Base-by-base conservation (phyloP, 2,888 invertebrate species). In the Archips xylosteana region DNA sequence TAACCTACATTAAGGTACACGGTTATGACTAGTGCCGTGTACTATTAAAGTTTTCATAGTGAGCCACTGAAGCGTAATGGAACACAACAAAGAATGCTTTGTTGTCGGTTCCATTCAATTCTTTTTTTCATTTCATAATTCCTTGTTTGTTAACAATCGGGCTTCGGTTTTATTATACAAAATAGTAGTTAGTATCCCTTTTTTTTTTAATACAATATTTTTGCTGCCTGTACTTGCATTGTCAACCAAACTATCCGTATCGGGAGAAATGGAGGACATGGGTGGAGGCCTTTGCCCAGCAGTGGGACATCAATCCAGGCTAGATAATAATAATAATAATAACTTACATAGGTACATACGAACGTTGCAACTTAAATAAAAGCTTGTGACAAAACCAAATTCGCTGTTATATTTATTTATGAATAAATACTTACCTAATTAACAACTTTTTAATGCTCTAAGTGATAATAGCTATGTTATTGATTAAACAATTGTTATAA, bases 1-100 rank as follows among this genome's bases (percentile, higher is more conserved):
- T 83, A 87, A 85, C 88, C 87, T 83, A 86, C 81, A 80, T 85
- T 76, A 74, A 69, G 69, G 73, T 69, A 73, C 72, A 66, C 57
- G 59, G 36, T 67, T 67, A 75, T 68, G 71, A 63, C 71, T 71
- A 71, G 59, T 71, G 63, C 42, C 75, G 59, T 71, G 59, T 34
- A 68, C 59, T 77, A 74, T 71, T 73, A 69, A 65, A 76, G 67
- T 73, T 65, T 60, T 66, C 49, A 57, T 75, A 71, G 59, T 47
- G 61, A 64, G 66, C 65, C 61, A 74, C 42, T 71, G 65, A 39
- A 71, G 66, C 72, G 76, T 51, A 68, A 75, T 69, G 64, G 45
- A 77, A 77, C 73, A 69, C 62, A 79, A 79, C 77, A 77, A 69
- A 65, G 68, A 75, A 62, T 68, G 77, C 75, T 61, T 57, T 63